Conservation (phyloP, 2,888 invertebrate genomes). For the Hydropsyche betteni region DNA sequence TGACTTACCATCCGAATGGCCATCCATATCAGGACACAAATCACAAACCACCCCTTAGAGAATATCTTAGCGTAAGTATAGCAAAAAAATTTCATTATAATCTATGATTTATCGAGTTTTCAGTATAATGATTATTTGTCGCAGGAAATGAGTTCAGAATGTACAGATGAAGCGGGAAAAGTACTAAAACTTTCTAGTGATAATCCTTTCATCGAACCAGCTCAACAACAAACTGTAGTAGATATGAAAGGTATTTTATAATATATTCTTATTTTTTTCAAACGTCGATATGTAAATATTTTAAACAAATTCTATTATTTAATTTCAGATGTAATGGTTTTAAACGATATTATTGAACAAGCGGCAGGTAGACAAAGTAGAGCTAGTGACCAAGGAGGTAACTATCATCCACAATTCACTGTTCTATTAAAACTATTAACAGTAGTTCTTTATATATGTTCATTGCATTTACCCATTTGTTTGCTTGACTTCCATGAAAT, state of each 20-base stretch:
- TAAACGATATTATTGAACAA: constrained; percentile 96
- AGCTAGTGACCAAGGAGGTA: constrained; percentile 89
- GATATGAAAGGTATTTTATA: constrained; percentile 85
- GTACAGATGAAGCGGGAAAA: constrained; percentile 82
- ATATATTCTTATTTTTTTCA: constrained; percentile 1
- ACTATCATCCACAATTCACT: constrained; percentile 53
- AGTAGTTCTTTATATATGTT: constrained; percentile 30
- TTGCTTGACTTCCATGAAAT: constrained; percentile 46
- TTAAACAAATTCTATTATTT: constrained; percentile 45
- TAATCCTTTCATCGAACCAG: constrained; percentile 92
- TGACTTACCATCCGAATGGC: constrained; percentile 66
- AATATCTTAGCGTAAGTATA: constrained; percentile 70
- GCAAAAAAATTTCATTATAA: background rate
- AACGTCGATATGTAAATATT: background rate
- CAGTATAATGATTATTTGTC: background rate
- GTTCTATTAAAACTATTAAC: constrained; percentile 24
- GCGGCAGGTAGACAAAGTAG: constrained; percentile 89
- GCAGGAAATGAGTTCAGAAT: constrained; percentile 83
- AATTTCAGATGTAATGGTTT: constrained; percentile 91
- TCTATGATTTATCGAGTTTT: background rate
- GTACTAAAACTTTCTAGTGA: constrained; percentile 79
- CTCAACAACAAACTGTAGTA: constrained; percentile 87
- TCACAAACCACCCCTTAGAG: constrained; percentile 71
- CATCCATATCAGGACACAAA: constrained; percentile 69
- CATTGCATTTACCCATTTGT: constrained; percentile 40